Evolutionary conservation across 2,888 invertebrate species (phyloP).

Genomic region (Harpagoxenus sublaevis): DNA sequence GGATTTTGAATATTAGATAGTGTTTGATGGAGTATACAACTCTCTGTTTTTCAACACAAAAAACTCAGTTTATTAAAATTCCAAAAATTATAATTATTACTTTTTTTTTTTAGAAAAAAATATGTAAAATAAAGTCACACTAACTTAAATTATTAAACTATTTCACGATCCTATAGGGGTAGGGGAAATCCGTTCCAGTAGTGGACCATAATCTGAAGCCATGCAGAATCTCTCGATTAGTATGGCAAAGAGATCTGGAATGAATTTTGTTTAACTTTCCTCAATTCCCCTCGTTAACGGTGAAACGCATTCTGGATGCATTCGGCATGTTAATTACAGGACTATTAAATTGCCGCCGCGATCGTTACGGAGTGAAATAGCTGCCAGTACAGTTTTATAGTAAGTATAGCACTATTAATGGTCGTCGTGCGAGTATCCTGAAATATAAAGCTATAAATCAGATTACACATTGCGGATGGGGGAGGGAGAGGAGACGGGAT

Average conservation of each 20-base stretch:
- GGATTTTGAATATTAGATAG: not conserved
- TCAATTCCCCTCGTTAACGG: slow-evolving; percentile 69
- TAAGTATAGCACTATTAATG: slow-evolving; percentile 55
- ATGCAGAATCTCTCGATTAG: slow-evolving; percentile 24
- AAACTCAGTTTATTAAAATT: not conserved
- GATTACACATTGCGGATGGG: not conserved
- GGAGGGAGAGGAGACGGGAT: slow-evolving; percentile 18
- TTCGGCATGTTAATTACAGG: slow-evolving; percentile 74
- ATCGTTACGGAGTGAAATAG: slow-evolving; percentile 65
- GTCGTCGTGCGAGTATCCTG: slow-evolving; percentile 54
- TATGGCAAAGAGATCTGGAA: slow-evolving; percentile 41
- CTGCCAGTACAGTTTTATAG: slow-evolving; percentile 63
- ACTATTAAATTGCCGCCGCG: slow-evolving; percentile 70
- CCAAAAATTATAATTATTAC: not conserved
- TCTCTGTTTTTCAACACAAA: not conserved
- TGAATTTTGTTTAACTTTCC: slow-evolving; percentile 74
- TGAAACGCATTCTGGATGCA: slow-evolving; percentile 66
- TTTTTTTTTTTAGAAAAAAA: not conserved
- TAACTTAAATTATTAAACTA: not conserved
- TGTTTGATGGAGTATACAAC: not conserved
- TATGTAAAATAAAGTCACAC: not conserved
- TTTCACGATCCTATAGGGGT: not conserved
- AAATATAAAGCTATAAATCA: slow-evolving; percentile 60
- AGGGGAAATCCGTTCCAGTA: not conserved
- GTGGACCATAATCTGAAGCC: not conserved